These are phyloP conservation scores for Melanchra persicariae DNA, from an alignment of 2,888 invertebrate genomes.

Conservation along the genomic window DNA sequence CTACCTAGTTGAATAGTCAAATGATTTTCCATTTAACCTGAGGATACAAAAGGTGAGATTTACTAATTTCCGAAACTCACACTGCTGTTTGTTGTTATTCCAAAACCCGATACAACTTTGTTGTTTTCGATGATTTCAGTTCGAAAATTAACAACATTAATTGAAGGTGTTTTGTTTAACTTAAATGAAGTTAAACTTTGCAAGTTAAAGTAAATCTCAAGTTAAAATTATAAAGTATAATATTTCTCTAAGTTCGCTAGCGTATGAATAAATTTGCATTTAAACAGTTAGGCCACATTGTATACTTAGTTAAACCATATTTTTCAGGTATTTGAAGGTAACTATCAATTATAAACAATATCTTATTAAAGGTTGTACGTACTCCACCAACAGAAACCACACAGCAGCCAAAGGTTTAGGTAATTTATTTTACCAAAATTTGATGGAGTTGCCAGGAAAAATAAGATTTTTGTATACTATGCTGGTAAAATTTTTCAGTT, in stretches of 20 bases:
- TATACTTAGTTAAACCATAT: conserved; percentile 10
- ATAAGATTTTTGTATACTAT: too few species aligned
- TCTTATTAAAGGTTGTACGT: not conserved
- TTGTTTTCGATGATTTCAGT: conserved; percentile 38
- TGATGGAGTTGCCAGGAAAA: too few species aligned
- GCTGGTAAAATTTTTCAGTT: too few species aligned
- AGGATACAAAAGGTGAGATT: not conserved
- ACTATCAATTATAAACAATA: not conserved
- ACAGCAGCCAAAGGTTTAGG: not conserved
- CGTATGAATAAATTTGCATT: conserved; percentile 57
- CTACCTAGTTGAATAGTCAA: not conserved
- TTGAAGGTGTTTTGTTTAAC: conserved; percentile 43
- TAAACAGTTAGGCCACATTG: conserved; percentile 26
- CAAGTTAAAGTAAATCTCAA: conserved; percentile 49
- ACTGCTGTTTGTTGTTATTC: conserved; percentile 12
- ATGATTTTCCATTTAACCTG: not conserved
- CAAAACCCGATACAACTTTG: conserved; percentile 20
- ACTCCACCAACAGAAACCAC: too few species aligned
- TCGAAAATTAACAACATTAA: conserved; percentile 29
- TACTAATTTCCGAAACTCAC: conserved; percentile 1
- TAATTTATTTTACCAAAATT: not conserved
- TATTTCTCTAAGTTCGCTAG: conserved; percentile 48
- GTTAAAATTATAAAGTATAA: conserved; percentile 60
- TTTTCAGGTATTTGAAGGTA: conserved; percentile 6
- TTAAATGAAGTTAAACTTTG: conserved; percentile 45